Percentiles rank a stretch among this genome's conserved stretches.
phyloP scores from a whole-genome alignment of 2,888 invertebrate genomes.

The Sinodicranocentrus sp. region DNA sequence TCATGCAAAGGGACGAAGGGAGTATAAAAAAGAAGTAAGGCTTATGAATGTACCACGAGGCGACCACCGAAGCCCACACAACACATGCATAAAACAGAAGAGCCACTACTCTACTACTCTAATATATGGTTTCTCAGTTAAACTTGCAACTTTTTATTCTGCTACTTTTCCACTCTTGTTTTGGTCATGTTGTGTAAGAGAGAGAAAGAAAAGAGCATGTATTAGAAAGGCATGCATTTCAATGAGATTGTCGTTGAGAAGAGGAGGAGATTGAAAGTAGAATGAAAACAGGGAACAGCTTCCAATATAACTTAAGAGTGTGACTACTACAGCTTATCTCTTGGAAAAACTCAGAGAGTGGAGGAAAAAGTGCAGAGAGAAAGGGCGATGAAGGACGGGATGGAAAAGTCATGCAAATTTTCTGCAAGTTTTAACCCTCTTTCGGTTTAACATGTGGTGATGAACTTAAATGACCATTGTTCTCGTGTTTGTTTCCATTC shows the following conservation, averaged over 20 bases:
- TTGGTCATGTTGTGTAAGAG: constrained; percentile 22
- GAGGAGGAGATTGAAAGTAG: background rate
- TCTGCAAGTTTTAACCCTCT: constrained; percentile 61
- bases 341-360: too few relatives aligned
- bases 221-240: constrained; percentile 35
- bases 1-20: constrained; percentile 37
- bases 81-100: constrained; percentile 18
- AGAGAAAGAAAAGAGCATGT: too few relatives aligned
- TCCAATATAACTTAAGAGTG: background rate
- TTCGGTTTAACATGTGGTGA: constrained; percentile 47
- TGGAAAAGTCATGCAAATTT: constrained; percentile 70
- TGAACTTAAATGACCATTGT: constrained; percentile 63
- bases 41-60: background rate
- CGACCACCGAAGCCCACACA: background rate
- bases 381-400: constrained; percentile 24
- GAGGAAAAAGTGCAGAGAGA: background rate
- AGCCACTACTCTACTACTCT: too few relatives aligned
- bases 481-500: constrained; percentile 2
- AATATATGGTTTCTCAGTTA: constrained; percentile 1
- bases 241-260: constrained; percentile 23
- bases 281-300: background rate
- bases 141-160: constrained; percentile 24
- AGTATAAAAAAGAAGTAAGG: background rate
- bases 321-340: too few relatives aligned
- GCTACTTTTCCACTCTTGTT: constrained; percentile 10